Conservation (phyloP, 2,797 vertebrate species). For the Centropyge bicolor region DNA sequence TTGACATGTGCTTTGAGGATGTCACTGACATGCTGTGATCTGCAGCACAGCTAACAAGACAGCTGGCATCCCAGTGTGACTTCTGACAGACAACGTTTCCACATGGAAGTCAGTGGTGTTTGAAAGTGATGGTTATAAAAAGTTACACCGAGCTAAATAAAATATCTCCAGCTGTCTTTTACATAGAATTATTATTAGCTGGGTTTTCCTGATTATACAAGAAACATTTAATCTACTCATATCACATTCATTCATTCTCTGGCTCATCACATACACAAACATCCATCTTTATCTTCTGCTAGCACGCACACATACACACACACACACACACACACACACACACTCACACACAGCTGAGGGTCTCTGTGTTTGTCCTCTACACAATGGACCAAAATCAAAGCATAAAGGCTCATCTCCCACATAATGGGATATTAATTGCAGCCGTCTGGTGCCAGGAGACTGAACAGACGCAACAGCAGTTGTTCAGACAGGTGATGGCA, state of each 20-base stretch:
- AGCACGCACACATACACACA: background rate
- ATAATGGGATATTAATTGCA: conserved; percentile 8
- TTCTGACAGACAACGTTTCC: background rate
- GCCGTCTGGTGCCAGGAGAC: background rate
- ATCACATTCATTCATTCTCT: background rate
- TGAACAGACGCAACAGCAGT: background rate
- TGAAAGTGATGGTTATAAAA: background rate
- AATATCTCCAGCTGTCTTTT: background rate
- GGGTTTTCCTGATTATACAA: background rate
- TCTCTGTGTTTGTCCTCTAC: background rate
- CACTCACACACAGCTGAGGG: background rate
- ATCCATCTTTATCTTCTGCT: conserved; percentile 4
- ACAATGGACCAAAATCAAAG: background rate
- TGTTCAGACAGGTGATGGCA: conserved; percentile 6
- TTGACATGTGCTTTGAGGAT: background rate
- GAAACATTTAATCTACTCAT: background rate
- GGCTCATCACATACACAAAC: background rate
- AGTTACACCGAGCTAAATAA: background rate
- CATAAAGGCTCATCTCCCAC: conserved; percentile 3
- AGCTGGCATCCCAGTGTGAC: background rate
- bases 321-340: background rate
- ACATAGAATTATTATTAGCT: background rate
- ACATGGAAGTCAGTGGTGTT: background rate
- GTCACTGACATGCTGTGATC: background rate
- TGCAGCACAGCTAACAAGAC: background rate